Evolutionary conservation across 2,888 invertebrate genomes (phyloP), one percentile per base, ranked within the genome.

Genomic region (Acanthosoma haemorrhoidale): DNA sequence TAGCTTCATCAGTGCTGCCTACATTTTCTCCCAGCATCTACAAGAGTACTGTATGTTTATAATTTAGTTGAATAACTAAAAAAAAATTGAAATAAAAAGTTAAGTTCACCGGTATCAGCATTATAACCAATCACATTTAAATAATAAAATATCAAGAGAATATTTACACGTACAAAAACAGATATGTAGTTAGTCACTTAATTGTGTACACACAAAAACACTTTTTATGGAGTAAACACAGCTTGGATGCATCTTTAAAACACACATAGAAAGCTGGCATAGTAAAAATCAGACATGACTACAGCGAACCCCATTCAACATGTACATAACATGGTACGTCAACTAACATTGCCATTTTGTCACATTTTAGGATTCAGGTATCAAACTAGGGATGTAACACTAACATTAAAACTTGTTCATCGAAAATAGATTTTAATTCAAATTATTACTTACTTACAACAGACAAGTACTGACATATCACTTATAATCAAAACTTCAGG

Each of bases 221-320:
- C n/a, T n/a, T n/a, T n/a, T n/a, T n/a, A n/a, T n/a, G n/a, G n/a
- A n/a, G n/a, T n/a, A n/a, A n/a, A n/a, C n/a, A 25, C n/a, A 51
- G 51, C 51, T 51, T 51, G 51, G 51, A 25, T 51, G 51, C 51
- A 51, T n/a, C 51, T 51, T 51, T n/a, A 21, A 51, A n/a, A n/a
- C n/a, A 51, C 51, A 51, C 51, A 51, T n/a, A 51, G 21, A 51
- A 51, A 51, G 51, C 51, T 51, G 25, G 21, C 51, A 51, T 51
- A 15, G n/a, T 25, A 51, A 25, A 51, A 25, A 51, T 25, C 21
- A n/a, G 25, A 51, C 25, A 3, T 13, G 25, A n/a, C 51, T 25
- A 51, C 25, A 43, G 21, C n/a, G 29, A n/a, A 51, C n/a, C 51
- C 51, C 51, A 51, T 51, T 51, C 51, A 51, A 51, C 25, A 51